Percentiles rank a stretch among this genome's conserved stretches.
Conservation (phyloP, 2,888 invertebrate genomes). For the Conchocele bisecta region DNA sequence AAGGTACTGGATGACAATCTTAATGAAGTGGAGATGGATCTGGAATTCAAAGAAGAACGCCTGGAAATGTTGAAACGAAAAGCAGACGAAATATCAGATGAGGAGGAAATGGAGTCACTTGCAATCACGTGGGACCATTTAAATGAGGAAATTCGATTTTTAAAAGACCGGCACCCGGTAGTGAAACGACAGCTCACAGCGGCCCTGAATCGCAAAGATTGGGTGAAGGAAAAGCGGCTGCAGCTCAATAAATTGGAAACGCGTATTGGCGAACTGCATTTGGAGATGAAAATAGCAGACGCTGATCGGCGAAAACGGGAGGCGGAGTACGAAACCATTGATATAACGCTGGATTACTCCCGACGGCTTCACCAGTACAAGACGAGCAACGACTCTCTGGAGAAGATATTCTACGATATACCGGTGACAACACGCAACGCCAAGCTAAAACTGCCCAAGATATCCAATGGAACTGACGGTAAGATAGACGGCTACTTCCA, state of each 20-base stretch:
- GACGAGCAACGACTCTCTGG: constrained; percentile 73
- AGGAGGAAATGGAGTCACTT: constrained; percentile 44
- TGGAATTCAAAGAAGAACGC: constrained; percentile 74
- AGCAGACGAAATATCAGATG: constrained; percentile 49
- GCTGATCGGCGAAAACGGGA: constrained; percentile 51
- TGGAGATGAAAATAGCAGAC: constrained; percentile 58
- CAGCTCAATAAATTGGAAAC: constrained; percentile 63
- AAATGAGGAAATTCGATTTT: constrained; percentile 68
- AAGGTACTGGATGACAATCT: constrained; percentile 56
- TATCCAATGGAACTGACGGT: constrained; percentile 53
- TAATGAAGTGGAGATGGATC: constrained; percentile 71
- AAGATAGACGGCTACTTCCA: constrained; percentile 28
- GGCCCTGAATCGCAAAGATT: constrained; percentile 68
- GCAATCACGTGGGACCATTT: constrained; percentile 70
- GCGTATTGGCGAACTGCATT: constrained; percentile 50
- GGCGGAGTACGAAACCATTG: constrained; percentile 64
- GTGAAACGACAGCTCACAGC: constrained; percentile 65
- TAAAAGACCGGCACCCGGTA: constrained; percentile 68
- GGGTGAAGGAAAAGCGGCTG: constrained; percentile 68
- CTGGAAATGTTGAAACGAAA: constrained; percentile 59
- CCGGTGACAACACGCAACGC: constrained; percentile 64
- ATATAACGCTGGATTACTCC: constrained; percentile 68
- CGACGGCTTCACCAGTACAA: constrained; percentile 71
- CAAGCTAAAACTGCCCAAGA: constrained; percentile 53
- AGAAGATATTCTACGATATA: constrained; percentile 75